Evolutionary conservation across 1,140 invertebrate species (phyloP).

Genomic region (Drosophila rufa): DNA sequence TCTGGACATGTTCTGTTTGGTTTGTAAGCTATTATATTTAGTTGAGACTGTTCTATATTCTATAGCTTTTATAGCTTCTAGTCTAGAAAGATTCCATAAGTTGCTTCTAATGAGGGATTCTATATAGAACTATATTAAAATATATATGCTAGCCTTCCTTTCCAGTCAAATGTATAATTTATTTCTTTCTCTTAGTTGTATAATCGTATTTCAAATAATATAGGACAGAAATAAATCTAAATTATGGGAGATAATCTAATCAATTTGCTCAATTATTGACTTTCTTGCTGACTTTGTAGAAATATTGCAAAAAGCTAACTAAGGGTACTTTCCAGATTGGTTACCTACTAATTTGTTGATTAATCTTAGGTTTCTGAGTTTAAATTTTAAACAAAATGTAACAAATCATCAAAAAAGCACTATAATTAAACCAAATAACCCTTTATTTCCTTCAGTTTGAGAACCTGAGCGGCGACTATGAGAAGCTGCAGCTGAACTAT

Average conservation of each 20-base stretch:
- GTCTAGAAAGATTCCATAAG: too few relatives aligned
- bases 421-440: not conserved
- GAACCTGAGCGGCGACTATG: conserved; percentile 90
- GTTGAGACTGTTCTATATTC: too few relatives aligned
- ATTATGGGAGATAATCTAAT: not conserved
- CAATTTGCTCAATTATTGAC: not conserved
- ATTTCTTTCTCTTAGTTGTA: not conserved
- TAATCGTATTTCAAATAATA: not conserved
- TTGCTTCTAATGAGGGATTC: too few relatives aligned
- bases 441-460: conserved; percentile 87
- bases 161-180: not conserved
- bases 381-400: too few relatives aligned
- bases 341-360: not conserved
- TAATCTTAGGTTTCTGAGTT: not conserved
- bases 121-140: too few relatives aligned
- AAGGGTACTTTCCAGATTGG: not conserved
- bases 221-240: not conserved
- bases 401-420: not conserved
- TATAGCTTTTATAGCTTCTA: too few relatives aligned
- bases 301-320: not conserved
- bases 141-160: too few relatives aligned
- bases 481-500: conserved; percentile 91
- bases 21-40: too few relatives aligned
- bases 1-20: too few relatives aligned
- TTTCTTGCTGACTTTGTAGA: not conserved